Conservation (phyloP, 2,797 vertebrate genomes). For the Tenualosa thibaudeaui region DNA sequence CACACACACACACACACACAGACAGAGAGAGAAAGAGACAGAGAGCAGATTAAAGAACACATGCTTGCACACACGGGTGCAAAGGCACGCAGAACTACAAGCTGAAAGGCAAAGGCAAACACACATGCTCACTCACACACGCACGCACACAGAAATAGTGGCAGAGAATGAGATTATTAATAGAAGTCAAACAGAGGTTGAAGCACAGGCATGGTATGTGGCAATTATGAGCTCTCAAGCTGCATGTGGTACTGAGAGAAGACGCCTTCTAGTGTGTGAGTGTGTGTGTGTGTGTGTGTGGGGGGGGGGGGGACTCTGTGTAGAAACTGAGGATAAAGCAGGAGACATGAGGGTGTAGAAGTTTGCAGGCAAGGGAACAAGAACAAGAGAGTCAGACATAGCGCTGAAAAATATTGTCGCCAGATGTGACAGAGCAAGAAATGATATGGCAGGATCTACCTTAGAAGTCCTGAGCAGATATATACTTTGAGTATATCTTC, state of each 20-base stretch:
- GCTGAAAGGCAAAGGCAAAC: constrained; percentile 10
- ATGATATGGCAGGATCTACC: not conserved
- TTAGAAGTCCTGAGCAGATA: not conserved
- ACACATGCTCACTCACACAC: not conserved
- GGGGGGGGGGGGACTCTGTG: not conserved
- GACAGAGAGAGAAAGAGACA: not conserved
- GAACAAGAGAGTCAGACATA: not conserved
- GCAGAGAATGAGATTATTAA: constrained; percentile 39
- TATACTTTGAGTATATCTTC: not conserved
- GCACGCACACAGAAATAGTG: constrained; percentile 1
- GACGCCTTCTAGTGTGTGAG: constrained; percentile 16
- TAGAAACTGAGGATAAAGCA: constrained; percentile 29
- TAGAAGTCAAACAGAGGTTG: constrained; percentile 45
- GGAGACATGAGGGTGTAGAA: not conserved
- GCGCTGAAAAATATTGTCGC: not conserved
- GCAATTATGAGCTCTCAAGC: constrained; percentile 42
- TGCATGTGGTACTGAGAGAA: constrained; percentile 26
- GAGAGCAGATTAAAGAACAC: not conserved
- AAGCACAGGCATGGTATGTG: constrained; percentile 39
- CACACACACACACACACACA: not conserved
- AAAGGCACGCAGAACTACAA: constrained; percentile 5
- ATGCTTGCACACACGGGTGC: not conserved
- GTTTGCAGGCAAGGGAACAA: not conserved
- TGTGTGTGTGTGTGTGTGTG: not conserved
- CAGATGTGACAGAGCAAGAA: not conserved